Percentiles rank a stretch among this genome's conserved stretches.
Evolutionary conservation across 2,797 vertebrate species (phyloP).

Genomic region (Pseudomugil tenellus): DNA sequence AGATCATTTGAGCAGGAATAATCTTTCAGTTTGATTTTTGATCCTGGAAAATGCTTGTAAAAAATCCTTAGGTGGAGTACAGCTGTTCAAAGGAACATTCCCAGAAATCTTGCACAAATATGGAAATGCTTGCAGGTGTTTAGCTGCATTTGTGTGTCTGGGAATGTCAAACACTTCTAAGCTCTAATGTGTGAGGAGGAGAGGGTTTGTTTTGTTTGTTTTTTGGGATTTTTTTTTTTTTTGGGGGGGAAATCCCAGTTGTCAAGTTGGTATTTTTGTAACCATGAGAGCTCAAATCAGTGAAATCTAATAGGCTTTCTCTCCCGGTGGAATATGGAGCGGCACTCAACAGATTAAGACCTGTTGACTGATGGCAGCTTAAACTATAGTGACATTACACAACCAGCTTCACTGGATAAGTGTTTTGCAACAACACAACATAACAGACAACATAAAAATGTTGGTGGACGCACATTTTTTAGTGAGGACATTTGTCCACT

Average conservation of each 20-base stretch:
- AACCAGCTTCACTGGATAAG: slow-evolving; percentile 54
- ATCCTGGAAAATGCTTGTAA: slow-evolving; percentile 60
- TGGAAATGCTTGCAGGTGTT: slow-evolving; percentile 25
- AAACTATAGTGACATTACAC: slow-evolving; percentile 73
- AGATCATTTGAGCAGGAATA: slow-evolving; percentile 71
- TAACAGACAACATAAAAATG: slow-evolving; percentile 21
- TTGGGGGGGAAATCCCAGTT: slow-evolving; percentile 63
- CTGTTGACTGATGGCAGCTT: slow-evolving; percentile 81
- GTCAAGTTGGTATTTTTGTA: slow-evolving; percentile 69
- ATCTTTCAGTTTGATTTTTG: slow-evolving; percentile 62
- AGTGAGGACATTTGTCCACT: slow-evolving; percentile 27
- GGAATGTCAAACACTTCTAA: slow-evolving; percentile 48
- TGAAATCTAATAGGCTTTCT: slow-evolving; percentile 78
- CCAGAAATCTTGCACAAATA: slow-evolving; percentile 11
- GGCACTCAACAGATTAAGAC: slow-evolving; percentile 81
- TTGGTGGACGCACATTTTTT: slow-evolving; percentile 4
- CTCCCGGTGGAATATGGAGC: slow-evolving; percentile 73
- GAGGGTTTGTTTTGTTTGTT: background rate
- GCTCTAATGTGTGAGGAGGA: slow-evolving; percentile 42
- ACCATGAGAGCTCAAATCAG: slow-evolving; percentile 69
- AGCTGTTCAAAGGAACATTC: slow-evolving; percentile 48
- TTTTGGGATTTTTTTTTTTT: slow-evolving; percentile 37
- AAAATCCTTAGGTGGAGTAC: slow-evolving; percentile 52
- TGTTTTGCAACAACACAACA: slow-evolving; percentile 43
- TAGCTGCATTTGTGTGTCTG: slow-evolving; percentile 41